phyloP scores from a whole-genome alignment of 2,113 vertebrate genomes.

The Nothocercus julius region DNA sequence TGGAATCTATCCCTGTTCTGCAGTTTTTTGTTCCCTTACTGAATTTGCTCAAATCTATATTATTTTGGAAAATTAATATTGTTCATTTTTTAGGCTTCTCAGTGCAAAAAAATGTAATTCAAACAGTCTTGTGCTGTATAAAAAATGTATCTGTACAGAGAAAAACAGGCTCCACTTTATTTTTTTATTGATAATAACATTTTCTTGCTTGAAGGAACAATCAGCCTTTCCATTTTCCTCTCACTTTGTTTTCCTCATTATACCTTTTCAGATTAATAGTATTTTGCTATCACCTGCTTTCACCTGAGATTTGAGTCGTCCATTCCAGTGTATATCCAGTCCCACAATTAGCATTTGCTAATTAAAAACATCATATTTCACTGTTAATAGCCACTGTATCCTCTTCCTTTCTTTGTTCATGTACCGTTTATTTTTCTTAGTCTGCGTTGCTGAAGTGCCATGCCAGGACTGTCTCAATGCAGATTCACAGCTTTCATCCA shows the following conservation, averaged over 20 bases:
- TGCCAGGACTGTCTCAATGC: slow-evolving; percentile 40
- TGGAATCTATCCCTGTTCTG: not conserved
- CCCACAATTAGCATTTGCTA: slow-evolving; percentile 66
- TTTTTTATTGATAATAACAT: slow-evolving; percentile 63
- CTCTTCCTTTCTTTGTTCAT: slow-evolving; percentile 43
- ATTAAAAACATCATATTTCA: slow-evolving; percentile 66
- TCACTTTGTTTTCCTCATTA: slow-evolving; percentile 64
- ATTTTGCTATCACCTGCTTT: slow-evolving; percentile 64
- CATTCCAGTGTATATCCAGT: slow-evolving; percentile 37
- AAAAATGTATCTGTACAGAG: not conserved
- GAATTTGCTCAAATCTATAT: not conserved
- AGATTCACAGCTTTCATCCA: slow-evolving; percentile 50
- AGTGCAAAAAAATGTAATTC: slow-evolving; percentile 14
- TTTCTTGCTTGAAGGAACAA: slow-evolving; percentile 67
- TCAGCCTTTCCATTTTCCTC: slow-evolving; percentile 58
- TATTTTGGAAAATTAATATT: slow-evolving; percentile 39
- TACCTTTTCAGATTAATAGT: slow-evolving; percentile 61
- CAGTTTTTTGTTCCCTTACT: not conserved
- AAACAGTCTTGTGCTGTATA: not conserved
- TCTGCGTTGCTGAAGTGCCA: slow-evolving; percentile 24
- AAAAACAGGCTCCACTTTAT: slow-evolving; percentile 48
- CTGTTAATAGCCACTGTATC: slow-evolving; percentile 40
- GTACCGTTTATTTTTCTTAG: slow-evolving; percentile 52
- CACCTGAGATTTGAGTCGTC: slow-evolving; percentile 57
- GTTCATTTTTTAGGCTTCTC: slow-evolving; percentile 16